Evolutionary conservation across 2,888 invertebrate genomes (phyloP), one percentile per base, ranked within the genome.

Genomic region (Dryobotodes eremita): DNA sequence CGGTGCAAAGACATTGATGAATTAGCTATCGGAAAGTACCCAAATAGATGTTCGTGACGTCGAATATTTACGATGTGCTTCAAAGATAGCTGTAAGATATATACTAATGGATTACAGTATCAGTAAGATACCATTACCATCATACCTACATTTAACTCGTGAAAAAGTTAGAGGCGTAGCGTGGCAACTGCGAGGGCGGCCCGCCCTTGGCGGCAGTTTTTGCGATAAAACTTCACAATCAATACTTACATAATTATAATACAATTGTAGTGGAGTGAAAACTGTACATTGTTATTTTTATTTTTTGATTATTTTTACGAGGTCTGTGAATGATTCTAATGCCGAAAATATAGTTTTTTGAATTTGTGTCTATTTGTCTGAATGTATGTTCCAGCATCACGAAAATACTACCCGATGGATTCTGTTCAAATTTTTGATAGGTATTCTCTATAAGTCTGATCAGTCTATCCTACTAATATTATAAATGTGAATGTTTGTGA

Each of bases 1-100:
- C 31, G 20, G 64, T 65, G 55, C 42, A 66, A 13, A 61, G 72
- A 77, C 70, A 59, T 73, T 82, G 77, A 83, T 86, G 53, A 31
- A 83, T 61, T 61, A 20, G 48, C 31, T 71, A 68, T 77, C 57
- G 65, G 69, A 65, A 61, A 46, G 23, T 72, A 62, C 57, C 7
- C 1, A 71, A 64, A 55, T 66, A 48, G 53, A 76, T 59, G 13
- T 17, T 48, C 10, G 46, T 85, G 62, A 64, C 61, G 57, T 13
- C 20, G 20, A 72, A 77, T 61, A 17, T 65, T 70, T 77, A 71
- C 71, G 61, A 48, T 26, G 53, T 50, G 17, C 20, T 7, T n/a
- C 42, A 46, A 64, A 69, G 42, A 64, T 82, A 59, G 57, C 26
- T 31, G 46, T 84, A 42, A 48, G 84, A 79, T 84, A 71, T 61